Percentiles rank a stretch among this genome's conserved stretches.
Evolutionary conservation across 2,888 invertebrate species (phyloP).

Genomic region (Alviniconcha strummeri): DNA sequence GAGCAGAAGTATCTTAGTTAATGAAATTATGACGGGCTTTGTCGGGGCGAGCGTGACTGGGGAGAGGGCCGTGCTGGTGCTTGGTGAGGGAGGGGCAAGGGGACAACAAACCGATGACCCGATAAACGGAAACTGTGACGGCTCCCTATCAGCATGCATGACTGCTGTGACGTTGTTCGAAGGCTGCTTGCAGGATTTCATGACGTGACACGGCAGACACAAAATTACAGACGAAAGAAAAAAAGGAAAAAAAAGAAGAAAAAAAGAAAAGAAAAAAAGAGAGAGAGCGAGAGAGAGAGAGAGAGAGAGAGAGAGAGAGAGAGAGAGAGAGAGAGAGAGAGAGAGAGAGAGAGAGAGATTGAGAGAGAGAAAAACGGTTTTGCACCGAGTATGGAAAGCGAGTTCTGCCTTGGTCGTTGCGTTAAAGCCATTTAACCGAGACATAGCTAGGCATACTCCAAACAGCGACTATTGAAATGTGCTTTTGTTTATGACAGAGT

Average conservation of each 20-base stretch:
- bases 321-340: neutral
- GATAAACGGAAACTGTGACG: neutral
- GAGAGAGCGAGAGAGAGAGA: no score
- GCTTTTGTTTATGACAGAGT: no score
- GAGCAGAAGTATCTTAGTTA: constrained; percentile 30
- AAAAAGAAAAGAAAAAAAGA: neutral
- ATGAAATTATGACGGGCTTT: constrained; percentile 36
- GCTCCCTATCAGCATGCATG: constrained; percentile 16
- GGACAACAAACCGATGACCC: neutral
- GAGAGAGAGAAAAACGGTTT: neutral
- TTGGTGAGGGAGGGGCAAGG: neutral
- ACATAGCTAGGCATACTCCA: no score
- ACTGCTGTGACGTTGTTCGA: neutral
- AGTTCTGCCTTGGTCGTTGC: no score
- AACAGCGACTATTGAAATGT: no score
- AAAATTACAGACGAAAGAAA: neutral
- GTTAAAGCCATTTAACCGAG: no score
- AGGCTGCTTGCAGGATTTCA: neutral
- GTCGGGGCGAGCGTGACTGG: neutral
- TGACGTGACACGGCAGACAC: neutral
- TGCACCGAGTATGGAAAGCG: no score
- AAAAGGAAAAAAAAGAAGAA: neutral
- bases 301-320: neutral
- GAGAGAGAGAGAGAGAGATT: no score
- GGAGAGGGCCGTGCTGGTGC: neutral